Conservation (phyloP, 1,140 invertebrate genomes). For the Adoxophyes honmai region DNA sequence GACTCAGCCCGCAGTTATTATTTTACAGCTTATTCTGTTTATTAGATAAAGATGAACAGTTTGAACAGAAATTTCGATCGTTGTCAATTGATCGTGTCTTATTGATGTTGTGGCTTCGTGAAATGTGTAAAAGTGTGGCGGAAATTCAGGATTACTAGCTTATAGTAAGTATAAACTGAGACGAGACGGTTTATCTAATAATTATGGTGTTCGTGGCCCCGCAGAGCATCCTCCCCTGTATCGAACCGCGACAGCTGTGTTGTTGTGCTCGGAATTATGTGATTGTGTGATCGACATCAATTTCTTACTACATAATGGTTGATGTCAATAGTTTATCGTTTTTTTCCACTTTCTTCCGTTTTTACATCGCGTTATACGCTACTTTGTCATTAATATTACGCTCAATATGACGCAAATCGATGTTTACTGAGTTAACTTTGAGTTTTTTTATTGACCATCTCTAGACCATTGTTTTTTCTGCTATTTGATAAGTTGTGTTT, state of each 20-base stretch:
- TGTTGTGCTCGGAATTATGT: not conserved
- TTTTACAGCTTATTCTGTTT: not conserved
- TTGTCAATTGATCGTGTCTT: slow-evolving; percentile 49
- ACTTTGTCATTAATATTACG: no score
- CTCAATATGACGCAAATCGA: no score
- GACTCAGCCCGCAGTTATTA: not conserved
- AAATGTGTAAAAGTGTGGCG: slow-evolving; percentile 54
- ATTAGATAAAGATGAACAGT: slow-evolving; percentile 52
- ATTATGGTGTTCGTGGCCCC: not conserved
- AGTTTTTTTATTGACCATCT: no score
- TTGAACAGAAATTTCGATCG: slow-evolving; percentile 52
- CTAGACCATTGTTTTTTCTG: no score
- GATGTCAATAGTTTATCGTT: slow-evolving; percentile 12
- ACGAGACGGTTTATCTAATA: no score
- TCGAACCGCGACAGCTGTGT: not conserved
- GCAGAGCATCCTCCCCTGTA: not conserved
- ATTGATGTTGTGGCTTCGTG: slow-evolving; percentile 44
- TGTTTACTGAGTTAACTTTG: no score
- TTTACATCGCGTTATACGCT: no score
- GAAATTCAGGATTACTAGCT: slow-evolving; percentile 37
- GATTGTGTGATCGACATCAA: not conserved
- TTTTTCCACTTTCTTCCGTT: not conserved
- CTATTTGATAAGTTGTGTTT: no score
- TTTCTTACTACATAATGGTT: not conserved
- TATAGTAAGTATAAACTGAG: slow-evolving; percentile 31